Base-by-base conservation (phyloP, 1,140 invertebrate species). In the Drosophila repletoides region DNA sequence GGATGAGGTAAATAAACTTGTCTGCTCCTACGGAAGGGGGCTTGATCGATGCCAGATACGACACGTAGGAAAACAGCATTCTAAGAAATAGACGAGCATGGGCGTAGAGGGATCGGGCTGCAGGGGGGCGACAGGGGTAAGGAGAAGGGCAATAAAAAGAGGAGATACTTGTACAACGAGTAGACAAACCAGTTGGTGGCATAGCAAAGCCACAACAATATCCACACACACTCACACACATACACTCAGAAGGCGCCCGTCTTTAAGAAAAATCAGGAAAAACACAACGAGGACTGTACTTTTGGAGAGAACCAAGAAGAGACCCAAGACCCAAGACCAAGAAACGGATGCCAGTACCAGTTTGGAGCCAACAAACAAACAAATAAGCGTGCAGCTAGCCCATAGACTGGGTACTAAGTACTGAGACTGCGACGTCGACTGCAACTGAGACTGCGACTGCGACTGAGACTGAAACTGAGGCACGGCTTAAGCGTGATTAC, bases 311-410 rank as follows among this genome's bases (percentile, higher is more conserved):
- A 34, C 9, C 15, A 21, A n/a, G 12, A 53, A 56, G 38, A 43
- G 24, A 21, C 17, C n/a, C n/a, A n/a, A 41, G 52, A 33, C 29
- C 48, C 26, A 19, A 46, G 52, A 31, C 22, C 45, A 36, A 28
- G 38, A 24, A 53, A 55, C 58, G 72, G 73, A 76, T 70, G 53
- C 52, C 66, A 61, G 76, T 72, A 80, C 80, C 80, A 86, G 80
- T 80, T 84, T 84, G 81, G 81, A 75, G 80, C 80, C 75, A 83
- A 24, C 72, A 72, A 80, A 68, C 75, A 86, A 84, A 86, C 72
- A 84, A 84, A 84, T 84, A 86, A 74, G 80, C 79, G 79, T 84
- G 80, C 79, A 84, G 28, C 60, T 31, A 45, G 65, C 49, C 79
- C 73, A 84, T 74, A 83, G 53, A 22, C 36, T 40, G 17, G 29